Percentiles rank a stretch among this genome's conserved stretches.
phyloP scores from a whole-genome alignment of 2,888 invertebrate genomes.

The Cantharis lateralis region DNA sequence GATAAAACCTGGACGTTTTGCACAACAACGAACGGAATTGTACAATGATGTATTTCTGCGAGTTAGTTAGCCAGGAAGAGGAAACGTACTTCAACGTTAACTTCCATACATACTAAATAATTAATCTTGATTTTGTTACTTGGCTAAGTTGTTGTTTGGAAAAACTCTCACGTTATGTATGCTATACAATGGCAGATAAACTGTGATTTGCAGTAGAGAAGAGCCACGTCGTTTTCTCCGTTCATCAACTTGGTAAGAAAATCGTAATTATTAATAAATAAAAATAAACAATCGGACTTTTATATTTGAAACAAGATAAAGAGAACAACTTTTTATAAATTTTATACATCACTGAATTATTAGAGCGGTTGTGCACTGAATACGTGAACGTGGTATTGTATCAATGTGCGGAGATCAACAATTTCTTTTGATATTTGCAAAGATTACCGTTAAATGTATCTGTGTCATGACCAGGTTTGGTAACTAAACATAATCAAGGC shows the following conservation, averaged over 20 bases:
- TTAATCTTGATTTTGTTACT: background rate
- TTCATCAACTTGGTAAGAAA: background rate
- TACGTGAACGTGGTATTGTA: slow-evolving; percentile 23
- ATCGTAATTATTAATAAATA: background rate
- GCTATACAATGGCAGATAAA: background rate
- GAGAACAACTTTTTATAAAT: background rate
- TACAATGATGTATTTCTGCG: background rate
- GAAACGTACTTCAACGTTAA: background rate
- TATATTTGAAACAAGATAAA: background rate
- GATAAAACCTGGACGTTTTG: background rate
- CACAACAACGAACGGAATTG: background rate
- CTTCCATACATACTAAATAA: slow-evolving; percentile 1
- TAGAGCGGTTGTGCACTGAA: slow-evolving; percentile 23
- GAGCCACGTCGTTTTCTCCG: background rate
- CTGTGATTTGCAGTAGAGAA: no score
- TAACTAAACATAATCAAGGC: slow-evolving; percentile 31
- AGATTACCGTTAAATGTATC: slow-evolving; percentile 35
- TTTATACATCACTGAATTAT: slow-evolving; percentile 8
- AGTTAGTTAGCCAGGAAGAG: background rate
- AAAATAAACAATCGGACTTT: background rate
- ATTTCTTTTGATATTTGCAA: slow-evolving; percentile 35
- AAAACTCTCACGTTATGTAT: background rate
- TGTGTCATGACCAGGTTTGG: slow-evolving; percentile 38
- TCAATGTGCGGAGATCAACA: slow-evolving; percentile 31
- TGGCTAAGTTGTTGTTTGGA: background rate